These are phyloP conservation scores for Pedetes capensis DNA, from an alignment of 2,113 vertebrate genomes.

Conservation along the genomic window DNA sequence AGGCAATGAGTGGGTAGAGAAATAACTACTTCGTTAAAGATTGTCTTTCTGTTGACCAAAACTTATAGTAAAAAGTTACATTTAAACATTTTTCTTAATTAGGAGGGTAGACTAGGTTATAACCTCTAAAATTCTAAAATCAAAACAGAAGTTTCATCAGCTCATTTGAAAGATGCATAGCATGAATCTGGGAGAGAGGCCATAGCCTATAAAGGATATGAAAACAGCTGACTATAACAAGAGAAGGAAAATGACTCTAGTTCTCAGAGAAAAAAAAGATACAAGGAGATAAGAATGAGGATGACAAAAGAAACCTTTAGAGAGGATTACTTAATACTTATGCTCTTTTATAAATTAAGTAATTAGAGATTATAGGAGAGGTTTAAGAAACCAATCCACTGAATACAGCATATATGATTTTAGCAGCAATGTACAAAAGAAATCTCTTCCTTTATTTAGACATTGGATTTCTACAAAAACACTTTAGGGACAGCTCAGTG, in stretches of 20 bases:
- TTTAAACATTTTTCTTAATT: not conserved
- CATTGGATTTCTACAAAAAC: not conserved
- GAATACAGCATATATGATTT: not conserved
- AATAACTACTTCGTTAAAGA: not conserved
- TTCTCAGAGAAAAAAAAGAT: not conserved
- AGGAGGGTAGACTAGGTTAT: not conserved
- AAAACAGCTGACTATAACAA: not conserved
- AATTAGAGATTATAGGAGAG: not conserved
- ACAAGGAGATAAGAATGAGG: not conserved
- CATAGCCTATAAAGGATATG: not conserved
- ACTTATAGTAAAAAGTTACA: not conserved
- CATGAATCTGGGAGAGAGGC: not conserved
- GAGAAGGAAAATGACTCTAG: not conserved
- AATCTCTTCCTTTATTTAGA: not conserved
- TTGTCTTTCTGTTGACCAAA: not conserved
- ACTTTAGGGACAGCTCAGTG: not conserved
- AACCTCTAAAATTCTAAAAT: not conserved
- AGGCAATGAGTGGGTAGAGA: not conserved
- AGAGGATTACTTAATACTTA: not conserved
- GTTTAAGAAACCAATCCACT: not conserved
- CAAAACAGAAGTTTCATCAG: not conserved
- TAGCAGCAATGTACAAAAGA: not conserved
- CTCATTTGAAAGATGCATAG: slow-evolving; percentile 6
- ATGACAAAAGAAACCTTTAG: not conserved
- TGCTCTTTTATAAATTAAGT: not conserved